A percentile compares a stretch with the other conserved stretches of the same genome.
Conservation (phyloP, 2,888 invertebrate species). For the Coelopa pilipes region DNA sequence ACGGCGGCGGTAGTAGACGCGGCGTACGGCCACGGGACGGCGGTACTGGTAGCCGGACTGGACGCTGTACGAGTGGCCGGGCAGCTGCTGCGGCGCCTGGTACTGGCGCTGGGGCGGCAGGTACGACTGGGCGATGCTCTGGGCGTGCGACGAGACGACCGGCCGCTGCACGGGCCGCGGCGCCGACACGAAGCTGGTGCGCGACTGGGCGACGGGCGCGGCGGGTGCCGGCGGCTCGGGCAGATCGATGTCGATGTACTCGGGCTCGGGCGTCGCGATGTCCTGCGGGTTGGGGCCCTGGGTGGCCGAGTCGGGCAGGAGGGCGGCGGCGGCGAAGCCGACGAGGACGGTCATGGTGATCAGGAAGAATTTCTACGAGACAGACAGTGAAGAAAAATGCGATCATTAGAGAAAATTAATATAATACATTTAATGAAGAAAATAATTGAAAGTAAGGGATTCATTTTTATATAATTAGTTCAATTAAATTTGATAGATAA, state of each 20-base stretch:
- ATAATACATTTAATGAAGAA: neutral
- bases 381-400: constrained; percentile 11
- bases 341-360: constrained; percentile 56
- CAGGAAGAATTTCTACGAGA: constrained; percentile 58
- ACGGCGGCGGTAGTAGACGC: constrained; percentile 57
- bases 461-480: too few relatives aligned
- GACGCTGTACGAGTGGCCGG: constrained; percentile 54
- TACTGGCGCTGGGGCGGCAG: constrained; percentile 9
- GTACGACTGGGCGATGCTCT: constrained; percentile 22
- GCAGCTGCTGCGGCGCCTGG: constrained; percentile 14
- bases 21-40: constrained; percentile 61
- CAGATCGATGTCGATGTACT: constrained; percentile 64
- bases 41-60: constrained; percentile 61
- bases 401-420: constrained; percentile 4
- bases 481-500: too few relatives aligned
- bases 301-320: constrained; percentile 63
- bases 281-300: constrained; percentile 66
- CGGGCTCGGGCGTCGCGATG: constrained; percentile 65
- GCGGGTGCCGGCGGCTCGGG: constrained; percentile 49
- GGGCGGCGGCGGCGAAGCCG: constrained; percentile 54
- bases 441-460: neutral
- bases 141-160: constrained; percentile 10
- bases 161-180: constrained; percentile 40
- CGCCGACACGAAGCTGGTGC: constrained; percentile 30
- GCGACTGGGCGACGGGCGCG: constrained; percentile 8